Conservation (phyloP, 1,140 invertebrate genomes). For the Monomorium pharaonis region DNA sequence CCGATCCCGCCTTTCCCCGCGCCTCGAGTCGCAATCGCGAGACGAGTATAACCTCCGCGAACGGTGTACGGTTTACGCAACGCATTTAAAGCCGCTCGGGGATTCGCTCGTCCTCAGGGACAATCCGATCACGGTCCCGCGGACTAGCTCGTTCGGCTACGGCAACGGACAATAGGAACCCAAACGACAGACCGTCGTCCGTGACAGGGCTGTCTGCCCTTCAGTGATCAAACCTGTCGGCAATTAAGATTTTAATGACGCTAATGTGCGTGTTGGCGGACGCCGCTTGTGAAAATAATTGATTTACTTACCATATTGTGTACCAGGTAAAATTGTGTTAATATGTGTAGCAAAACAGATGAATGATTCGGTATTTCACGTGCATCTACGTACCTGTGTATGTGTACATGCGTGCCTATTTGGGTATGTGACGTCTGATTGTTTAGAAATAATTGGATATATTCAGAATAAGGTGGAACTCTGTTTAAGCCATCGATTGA, state of each 20-base stretch:
- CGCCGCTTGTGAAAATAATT: neutral
- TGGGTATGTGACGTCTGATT: too few relatives aligned
- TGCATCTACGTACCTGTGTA: neutral
- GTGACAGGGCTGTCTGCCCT: neutral
- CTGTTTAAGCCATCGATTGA: too few relatives aligned
- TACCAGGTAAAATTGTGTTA: neutral
- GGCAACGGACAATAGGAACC: too few relatives aligned
- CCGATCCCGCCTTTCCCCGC: neutral
- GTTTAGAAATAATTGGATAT: too few relatives aligned
- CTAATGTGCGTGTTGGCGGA: neutral
- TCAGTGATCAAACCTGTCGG: neutral
- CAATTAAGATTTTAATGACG: neutral
- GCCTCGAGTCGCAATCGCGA: neutral
- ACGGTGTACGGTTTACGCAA: neutral
- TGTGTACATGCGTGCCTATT: neutral
- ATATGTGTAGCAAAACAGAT: neutral
- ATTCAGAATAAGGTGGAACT: too few relatives aligned
- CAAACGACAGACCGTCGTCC: neutral
- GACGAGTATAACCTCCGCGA: neutral
- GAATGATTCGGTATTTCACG: neutral
- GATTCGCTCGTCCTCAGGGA: neutral
- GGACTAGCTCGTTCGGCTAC: neutral
- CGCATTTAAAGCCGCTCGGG: neutral
- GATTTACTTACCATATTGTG: neutral
- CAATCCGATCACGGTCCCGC: neutral